Evolutionary conservation across 1,140 invertebrate genomes (phyloP).

Genomic region (Polypedilum pembai): DNA sequence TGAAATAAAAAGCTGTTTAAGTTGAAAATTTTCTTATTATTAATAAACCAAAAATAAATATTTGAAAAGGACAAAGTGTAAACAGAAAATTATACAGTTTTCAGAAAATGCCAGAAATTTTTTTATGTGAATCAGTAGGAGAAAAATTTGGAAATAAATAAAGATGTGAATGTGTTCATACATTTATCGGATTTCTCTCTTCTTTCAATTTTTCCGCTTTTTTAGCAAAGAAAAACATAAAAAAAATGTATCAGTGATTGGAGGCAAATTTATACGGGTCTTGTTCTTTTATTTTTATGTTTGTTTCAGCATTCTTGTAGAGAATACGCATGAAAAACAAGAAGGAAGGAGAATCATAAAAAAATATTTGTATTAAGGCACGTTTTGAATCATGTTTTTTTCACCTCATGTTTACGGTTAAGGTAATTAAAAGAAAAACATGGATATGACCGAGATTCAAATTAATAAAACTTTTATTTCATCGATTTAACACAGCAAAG

Average conservation of each 20-base stretch:
- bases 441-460: background rate
- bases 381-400: background rate
- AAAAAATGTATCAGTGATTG: slow-evolving; percentile 15
- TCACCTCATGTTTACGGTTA: background rate
- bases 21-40: too few relatives aligned
- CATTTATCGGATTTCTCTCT: too few relatives aligned
- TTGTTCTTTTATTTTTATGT: slow-evolving; percentile 1
- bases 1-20: too few relatives aligned
- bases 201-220: slow-evolving; percentile 3
- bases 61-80: too few relatives aligned
- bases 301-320: background rate
- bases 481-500: too few relatives aligned
- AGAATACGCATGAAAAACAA: background rate
- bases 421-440: background rate
- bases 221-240: slow-evolving; percentile 8
- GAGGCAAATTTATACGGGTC: slow-evolving; percentile 5
- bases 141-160: too few relatives aligned
- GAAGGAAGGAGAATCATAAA: background rate
- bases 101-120: too few relatives aligned
- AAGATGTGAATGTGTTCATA: too few relatives aligned
- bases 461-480: too few relatives aligned
- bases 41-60: too few relatives aligned
- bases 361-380: background rate
- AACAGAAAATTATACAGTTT: too few relatives aligned
- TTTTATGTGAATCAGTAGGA: too few relatives aligned